Percentiles rank a stretch among this genome's conserved stretches.
Conservation (phyloP, 2,113 vertebrate genomes). For the Ceyx margarethae region DNA sequence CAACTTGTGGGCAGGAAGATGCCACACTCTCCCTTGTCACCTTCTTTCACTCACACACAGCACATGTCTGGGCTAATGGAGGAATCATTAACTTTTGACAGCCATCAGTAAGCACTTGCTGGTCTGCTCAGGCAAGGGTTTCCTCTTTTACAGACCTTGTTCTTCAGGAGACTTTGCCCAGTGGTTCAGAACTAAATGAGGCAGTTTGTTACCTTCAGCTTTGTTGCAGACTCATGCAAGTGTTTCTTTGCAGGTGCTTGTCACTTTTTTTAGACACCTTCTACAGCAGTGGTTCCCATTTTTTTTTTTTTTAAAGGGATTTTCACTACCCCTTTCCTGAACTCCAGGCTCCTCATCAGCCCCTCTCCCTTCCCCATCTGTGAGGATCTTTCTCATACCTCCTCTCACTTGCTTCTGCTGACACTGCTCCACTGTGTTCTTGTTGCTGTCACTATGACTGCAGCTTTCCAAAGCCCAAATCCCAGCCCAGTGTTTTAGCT, state of each 20-base stretch:
- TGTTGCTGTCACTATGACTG: neutral
- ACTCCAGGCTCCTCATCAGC: neutral
- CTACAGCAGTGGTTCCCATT: neutral
- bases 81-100: neutral
- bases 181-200: neutral
- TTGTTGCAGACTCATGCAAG: neutral
- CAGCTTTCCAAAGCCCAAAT: neutral
- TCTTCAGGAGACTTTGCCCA: neutral
- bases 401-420: rapidly evolving
- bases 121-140: neutral
- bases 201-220: neutral
- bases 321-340: neutral
- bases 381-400: neutral
- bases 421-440: neutral
- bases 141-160: neutral
- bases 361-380: neutral
- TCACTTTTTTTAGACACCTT: neutral
- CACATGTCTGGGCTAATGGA: neutral
- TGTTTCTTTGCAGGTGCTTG: neutral
- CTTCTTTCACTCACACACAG: neutral
- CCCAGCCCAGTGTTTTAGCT: neutral
- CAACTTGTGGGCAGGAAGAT: neutral
- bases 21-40: neutral
- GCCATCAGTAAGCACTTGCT: neutral
- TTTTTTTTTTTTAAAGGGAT: neutral